These are phyloP conservation scores for Lithobates pipiens DNA, from an alignment of 2,797 vertebrate genomes.

Conservation along the genomic window DNA sequence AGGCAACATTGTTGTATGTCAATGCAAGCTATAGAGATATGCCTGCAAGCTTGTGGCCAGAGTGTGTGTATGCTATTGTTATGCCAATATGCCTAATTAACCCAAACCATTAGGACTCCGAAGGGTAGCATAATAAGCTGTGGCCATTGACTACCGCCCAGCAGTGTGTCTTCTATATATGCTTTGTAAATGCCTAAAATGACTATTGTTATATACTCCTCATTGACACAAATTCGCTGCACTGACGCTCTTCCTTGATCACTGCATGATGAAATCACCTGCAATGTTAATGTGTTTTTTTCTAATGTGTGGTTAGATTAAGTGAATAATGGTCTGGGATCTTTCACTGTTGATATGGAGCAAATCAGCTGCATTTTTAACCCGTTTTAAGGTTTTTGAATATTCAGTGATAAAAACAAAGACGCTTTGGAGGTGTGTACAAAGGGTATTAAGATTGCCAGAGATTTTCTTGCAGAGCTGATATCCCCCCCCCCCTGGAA, in stretches of 20 bases:
- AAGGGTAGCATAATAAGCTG: slow-evolving; percentile 22
- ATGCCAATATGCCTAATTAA: slow-evolving; percentile 34
- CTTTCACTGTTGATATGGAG: background rate
- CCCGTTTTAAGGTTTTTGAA: slow-evolving; percentile 5
- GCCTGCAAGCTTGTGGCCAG: slow-evolving; percentile 1
- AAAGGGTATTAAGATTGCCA: slow-evolving; percentile 10
- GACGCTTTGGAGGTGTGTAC: background rate
- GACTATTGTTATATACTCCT: background rate
- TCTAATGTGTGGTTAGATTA: background rate
- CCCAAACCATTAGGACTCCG: background rate
- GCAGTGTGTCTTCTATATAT: slow-evolving; percentile 3
- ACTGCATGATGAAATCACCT: slow-evolving; percentile 5
- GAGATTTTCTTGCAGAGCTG: background rate
- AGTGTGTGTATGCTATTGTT: slow-evolving; percentile 15
- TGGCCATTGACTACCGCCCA: background rate
- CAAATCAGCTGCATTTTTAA: background rate
- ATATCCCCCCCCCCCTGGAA: background rate
- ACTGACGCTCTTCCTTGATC: slow-evolving; percentile 16
- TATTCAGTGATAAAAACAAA: slow-evolving; percentile 38
- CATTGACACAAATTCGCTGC: background rate
- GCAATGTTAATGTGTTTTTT: slow-evolving; percentile 22
- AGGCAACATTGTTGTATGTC: slow-evolving; percentile 12
- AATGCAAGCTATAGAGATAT: slow-evolving; percentile 22
- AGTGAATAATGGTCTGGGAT: slow-evolving; percentile 16
- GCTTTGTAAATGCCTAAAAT: background rate